phyloP scores from a whole-genome alignment of 2,888 invertebrate species.

The Drosophila aldrichi region DNA sequence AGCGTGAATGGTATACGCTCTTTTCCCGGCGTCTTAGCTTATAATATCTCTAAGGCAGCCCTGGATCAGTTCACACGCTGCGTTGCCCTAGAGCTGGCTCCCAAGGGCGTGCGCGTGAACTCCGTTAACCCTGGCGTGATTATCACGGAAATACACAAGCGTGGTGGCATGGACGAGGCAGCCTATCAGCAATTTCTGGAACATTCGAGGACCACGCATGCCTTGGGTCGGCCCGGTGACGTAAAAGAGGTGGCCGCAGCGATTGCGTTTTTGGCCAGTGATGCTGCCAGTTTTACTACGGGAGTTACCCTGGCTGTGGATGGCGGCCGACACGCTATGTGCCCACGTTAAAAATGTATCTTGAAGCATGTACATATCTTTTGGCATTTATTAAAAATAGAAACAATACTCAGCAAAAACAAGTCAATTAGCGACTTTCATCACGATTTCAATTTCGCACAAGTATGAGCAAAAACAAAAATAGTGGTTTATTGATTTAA shows the following conservation, averaged over 20 bases:
- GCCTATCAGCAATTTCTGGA: conserved; percentile 93
- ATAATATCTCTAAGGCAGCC: conserved; percentile 96
- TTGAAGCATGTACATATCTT: neutral
- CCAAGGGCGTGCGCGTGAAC: conserved; percentile 93
- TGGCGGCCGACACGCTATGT: conserved; percentile 87
- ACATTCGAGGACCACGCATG: conserved; percentile 93
- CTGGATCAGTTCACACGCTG: conserved; percentile 97
- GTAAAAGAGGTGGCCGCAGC: conserved; percentile 94
- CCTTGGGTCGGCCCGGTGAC: conserved; percentile 93
- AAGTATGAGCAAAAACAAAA: neutral
- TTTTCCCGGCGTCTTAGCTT: conserved; percentile 95
- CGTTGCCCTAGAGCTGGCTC: conserved; percentile 92
- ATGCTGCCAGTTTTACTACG: conserved; percentile 89
- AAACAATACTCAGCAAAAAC: conserved; percentile 7
- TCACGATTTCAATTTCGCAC: conserved; percentile 32
- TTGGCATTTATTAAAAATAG: conserved; percentile 39
- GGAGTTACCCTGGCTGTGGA: conserved; percentile 91
- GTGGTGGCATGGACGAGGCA: conserved; percentile 91
- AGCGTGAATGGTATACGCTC: conserved; percentile 95
- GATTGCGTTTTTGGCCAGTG: conserved; percentile 95
- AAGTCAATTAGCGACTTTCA: conserved; percentile 1
- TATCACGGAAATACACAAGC: conserved; percentile 93
- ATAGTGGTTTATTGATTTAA: neutral
- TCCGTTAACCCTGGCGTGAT: conserved; percentile 97
- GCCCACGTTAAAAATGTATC: conserved; percentile 87